Evolutionary conservation across 2,888 invertebrate species (phyloP), one percentile per base, ranked within the genome.

Genomic region (Hofmannophila pseudospretella): DNA sequence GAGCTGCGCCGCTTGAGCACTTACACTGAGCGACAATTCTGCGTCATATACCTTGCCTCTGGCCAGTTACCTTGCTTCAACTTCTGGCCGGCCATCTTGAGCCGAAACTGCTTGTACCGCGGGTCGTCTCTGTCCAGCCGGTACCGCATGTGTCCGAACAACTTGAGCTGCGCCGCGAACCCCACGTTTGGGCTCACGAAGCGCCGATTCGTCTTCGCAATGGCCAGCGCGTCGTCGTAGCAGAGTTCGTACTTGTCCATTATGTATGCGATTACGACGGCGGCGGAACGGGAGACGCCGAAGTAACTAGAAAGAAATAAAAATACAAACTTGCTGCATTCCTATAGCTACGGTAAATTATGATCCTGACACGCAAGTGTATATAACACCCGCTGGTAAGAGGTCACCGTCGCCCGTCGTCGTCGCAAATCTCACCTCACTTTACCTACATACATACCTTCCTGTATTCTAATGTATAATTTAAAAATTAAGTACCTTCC

Each of bases 211-310:
- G 84, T 70, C 68, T 92, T 92, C 0, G 94, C 93, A 45, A 89
- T 64, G 1, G 47, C 47, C 41, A 92, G 91, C 0, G 96, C 96
- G 32, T 93, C 91, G 22, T 89, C 87, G 51, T 92, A 93, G 39
- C 90, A 89, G 28, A 95, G 69, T n/a, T 90, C 77, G 63, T 95
- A 90, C 52, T 94, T 94, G 61, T 94, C 93, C 97, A 97, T 97
- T 7, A 96, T 76, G 67, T 93, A 96, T 0, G 94, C 96, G 38
- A 96, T 92, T 0, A 96, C 93, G 2, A 96, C 88, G 0, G 96
- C 93, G 0, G 96, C 94, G 67, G 97, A 97, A 36, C 97, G 89
- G 0, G 97, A 97, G 2, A 96, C 93, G 8, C 97, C 97, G 58
- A 93, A 96, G 68, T 95, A 95, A 74, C 94, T 94, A 69, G 26